phyloP scores from a whole-genome alignment of 2,797 vertebrate species.

The Acanthurus tractus region DNA sequence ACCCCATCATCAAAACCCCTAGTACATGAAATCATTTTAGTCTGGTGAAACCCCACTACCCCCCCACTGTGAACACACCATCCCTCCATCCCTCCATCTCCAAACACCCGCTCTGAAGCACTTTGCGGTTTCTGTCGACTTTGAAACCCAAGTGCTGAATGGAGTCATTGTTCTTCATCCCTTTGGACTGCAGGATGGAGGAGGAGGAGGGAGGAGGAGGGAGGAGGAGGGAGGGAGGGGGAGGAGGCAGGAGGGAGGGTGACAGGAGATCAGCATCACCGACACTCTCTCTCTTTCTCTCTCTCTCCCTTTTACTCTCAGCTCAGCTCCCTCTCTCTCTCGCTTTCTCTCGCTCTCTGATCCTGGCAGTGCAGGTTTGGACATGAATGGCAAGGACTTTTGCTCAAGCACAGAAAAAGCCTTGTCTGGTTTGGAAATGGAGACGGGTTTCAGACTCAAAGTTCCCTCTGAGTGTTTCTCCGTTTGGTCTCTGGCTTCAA shows the following conservation, averaged over 20 bases:
- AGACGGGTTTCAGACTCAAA: slow-evolving; percentile 21
- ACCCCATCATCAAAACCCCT: slow-evolving; percentile 29
- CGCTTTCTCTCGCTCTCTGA: slow-evolving; percentile 30
- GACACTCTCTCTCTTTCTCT: slow-evolving; percentile 30
- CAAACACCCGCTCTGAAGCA: slow-evolving; percentile 56
- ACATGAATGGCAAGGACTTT: slow-evolving; percentile 54
- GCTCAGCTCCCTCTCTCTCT: not conserved
- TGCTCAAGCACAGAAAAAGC: slow-evolving; percentile 4
- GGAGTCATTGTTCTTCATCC: slow-evolving; percentile 78
- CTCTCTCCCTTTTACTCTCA: slow-evolving; percentile 5
- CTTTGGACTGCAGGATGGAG: slow-evolving; percentile 52
- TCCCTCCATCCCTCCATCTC: slow-evolving; percentile 34
- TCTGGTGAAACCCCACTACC: slow-evolving; percentile 1
- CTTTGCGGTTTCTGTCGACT: slow-evolving; percentile 69
- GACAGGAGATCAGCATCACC: slow-evolving; percentile 65
- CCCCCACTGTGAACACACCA: slow-evolving; percentile 19
- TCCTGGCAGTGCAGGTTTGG: slow-evolving; percentile 61
- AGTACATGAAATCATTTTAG: slow-evolving; percentile 25
- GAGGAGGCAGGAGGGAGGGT: slow-evolving; percentile 25
- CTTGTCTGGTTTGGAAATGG: slow-evolving; percentile 45
- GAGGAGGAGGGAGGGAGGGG: slow-evolving; percentile 5
- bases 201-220: slow-evolving; percentile 15
- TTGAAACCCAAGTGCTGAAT: slow-evolving; percentile 83
- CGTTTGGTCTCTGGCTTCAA: slow-evolving; percentile 15
- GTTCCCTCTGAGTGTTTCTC: slow-evolving; percentile 22